phyloP scores from a whole-genome alignment of 2,797 vertebrate genomes.

The Tapera naevia region DNA sequence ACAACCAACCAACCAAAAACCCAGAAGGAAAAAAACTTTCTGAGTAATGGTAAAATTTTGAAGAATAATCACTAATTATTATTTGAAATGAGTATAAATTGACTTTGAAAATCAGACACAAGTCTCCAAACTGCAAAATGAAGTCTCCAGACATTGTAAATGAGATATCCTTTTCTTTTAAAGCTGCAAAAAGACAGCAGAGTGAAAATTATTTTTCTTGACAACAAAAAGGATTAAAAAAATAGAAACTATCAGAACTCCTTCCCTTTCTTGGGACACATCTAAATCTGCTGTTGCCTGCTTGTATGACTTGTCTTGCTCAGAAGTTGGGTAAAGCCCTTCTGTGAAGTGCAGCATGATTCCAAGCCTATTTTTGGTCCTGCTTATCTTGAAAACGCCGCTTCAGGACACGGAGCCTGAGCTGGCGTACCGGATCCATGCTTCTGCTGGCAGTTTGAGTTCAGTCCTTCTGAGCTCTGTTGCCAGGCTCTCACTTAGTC shows the following conservation, averaged over 20 bases:
- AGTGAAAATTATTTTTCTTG: background rate
- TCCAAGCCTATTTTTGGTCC: slow-evolving; percentile 32
- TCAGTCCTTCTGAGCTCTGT: background rate
- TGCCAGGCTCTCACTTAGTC: background rate
- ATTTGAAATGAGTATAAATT: background rate
- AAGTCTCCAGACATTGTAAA: background rate
- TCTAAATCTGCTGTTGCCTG: background rate
- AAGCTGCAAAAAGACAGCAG: background rate
- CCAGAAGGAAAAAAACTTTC: background rate
- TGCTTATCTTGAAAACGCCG: background rate
- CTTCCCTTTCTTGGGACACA: background rate
- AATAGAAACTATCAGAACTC: background rate
- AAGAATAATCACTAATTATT: background rate
- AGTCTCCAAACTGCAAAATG: background rate
- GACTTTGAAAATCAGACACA: background rate
- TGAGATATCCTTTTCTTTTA: background rate
- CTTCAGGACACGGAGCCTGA: background rate
- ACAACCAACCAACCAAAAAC: background rate
- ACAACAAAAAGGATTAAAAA: background rate
- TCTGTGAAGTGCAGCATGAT: background rate
- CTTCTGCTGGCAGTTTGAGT: slow-evolving; percentile 3
- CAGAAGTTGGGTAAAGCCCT: background rate
- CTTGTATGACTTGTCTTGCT: background rate
- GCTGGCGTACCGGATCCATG: background rate
- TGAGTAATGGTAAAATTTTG: background rate